Conservation (phyloP, 2,888 invertebrate genomes). For the Trachelus iudaicus region DNA sequence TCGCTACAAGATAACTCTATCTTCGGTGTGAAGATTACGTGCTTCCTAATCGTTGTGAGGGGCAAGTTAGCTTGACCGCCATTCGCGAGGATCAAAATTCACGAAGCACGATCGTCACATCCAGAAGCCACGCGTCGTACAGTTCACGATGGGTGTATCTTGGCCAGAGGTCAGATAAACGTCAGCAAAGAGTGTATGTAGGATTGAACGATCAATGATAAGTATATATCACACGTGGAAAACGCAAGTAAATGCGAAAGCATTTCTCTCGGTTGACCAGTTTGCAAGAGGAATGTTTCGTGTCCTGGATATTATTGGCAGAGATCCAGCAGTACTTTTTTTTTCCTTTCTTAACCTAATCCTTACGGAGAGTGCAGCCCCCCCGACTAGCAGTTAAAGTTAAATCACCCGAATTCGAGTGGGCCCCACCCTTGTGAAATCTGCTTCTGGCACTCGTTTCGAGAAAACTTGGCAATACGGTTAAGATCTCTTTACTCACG, state of each 20-base stretch:
- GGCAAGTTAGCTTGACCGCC: neutral
- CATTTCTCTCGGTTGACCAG: too few species aligned
- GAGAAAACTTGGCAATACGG: neutral
- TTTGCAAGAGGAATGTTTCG: neutral
- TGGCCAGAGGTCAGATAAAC: neutral
- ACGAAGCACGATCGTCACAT: neutral
- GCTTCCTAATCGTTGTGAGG: neutral
- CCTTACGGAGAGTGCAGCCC: neutral
- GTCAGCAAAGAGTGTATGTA: neutral
- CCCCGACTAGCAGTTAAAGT: neutral
- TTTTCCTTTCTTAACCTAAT: neutral
- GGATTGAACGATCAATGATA: neutral
- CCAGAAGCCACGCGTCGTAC: neutral
- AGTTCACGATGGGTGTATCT: neutral
- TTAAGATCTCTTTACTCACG: neutral
- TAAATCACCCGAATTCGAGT: neutral
- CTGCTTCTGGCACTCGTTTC: neutral
- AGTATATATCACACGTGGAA: neutral
- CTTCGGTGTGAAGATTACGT: neutral
- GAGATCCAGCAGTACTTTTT: neutral
- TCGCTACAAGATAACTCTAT: neutral
- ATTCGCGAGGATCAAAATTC: neutral
- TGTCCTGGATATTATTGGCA: neutral
- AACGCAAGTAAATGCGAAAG: too few species aligned
- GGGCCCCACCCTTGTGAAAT: neutral